These are phyloP conservation scores for Palythoa caribaeorum DNA, from an alignment of 92 coral and sea anemone genomes.

Conservation along the genomic window DNA sequence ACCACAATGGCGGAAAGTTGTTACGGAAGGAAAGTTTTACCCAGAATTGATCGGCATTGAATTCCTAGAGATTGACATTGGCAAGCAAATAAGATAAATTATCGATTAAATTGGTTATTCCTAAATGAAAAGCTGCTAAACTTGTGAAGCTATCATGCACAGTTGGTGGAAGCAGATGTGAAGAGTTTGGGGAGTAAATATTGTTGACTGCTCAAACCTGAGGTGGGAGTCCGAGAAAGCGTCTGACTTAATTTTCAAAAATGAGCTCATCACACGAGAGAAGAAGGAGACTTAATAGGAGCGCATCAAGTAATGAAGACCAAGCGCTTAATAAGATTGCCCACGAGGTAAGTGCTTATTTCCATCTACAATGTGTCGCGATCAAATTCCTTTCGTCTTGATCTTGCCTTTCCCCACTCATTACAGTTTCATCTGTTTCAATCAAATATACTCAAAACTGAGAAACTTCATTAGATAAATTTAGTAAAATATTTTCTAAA, in stretches of 20 bases:
- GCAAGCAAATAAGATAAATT: conserved; percentile 62
- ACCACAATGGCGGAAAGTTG: conserved; percentile 89
- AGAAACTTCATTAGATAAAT: not conserved
- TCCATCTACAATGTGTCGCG: conserved; percentile 9
- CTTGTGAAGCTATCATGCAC: conserved; percentile 53
- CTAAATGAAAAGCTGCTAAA: conserved; percentile 55
- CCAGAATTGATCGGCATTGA: conserved; percentile 50
- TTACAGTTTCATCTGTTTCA: not conserved
- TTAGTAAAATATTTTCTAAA: not conserved
- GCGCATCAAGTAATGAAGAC: conserved; percentile 92
- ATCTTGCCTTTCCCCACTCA: conserved; percentile 4
- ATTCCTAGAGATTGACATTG: conserved; percentile 51
- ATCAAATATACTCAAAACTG: not conserved
- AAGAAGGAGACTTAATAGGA: conserved; percentile 86
- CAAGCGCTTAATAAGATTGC: conserved; percentile 99
- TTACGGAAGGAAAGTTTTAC: conserved; percentile 31
- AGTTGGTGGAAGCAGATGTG: conserved; percentile 81
- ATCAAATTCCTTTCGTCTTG: conserved; percentile 18
- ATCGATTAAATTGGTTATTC: conserved; percentile 41
- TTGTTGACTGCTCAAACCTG: conserved; percentile 81
- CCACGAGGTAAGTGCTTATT: conserved; percentile 82
- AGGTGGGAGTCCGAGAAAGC: conserved; percentile 44
- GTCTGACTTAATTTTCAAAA: conserved; percentile 53
- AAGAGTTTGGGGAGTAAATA: conserved; percentile 59
- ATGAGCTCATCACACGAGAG: conserved; percentile 95